Conservation (phyloP, 2,797 vertebrate species). For the Limosa lapponica region DNA sequence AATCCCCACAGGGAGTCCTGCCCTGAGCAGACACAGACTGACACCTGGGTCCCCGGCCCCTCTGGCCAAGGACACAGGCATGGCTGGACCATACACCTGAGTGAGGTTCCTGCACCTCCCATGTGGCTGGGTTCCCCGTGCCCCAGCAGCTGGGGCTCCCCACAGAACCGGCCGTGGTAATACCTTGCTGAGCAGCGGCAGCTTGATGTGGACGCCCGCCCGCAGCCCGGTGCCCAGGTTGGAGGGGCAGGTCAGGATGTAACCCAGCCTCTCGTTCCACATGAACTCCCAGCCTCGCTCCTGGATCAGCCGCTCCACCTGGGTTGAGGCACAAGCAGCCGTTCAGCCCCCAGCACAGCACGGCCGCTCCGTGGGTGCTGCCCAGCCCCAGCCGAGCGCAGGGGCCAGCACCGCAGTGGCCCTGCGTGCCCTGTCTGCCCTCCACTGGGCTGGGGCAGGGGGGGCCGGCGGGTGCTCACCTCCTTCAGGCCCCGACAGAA, state of each 20-base stretch:
- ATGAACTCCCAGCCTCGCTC: slow-evolving; percentile 99
- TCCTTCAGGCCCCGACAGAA: slow-evolving; percentile 95
- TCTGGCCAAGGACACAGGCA: neutral
- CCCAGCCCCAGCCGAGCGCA: accelerated
- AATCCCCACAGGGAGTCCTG: neutral
- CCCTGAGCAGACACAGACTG: neutral
- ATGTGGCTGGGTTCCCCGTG: accelerated
- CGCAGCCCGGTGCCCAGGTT: slow-evolving; percentile 97
- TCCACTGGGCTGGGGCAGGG: neutral
- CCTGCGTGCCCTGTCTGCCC: neutral
- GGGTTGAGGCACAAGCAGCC: neutral
- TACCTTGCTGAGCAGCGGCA: slow-evolving; percentile 94
- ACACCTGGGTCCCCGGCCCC: accelerated
- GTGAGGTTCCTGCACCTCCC: accelerated
- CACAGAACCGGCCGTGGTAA: neutral
- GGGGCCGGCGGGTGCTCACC: slow-evolving; percentile 62
- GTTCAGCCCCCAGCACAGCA: accelerated
- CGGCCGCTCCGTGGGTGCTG: neutral
- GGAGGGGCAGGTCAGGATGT: slow-evolving; percentile 95
- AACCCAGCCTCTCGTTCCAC: slow-evolving; percentile 96
- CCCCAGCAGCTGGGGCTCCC: neutral
- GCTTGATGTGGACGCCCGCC: slow-evolving; percentile 94
- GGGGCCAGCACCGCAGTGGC: neutral
- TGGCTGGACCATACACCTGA: accelerated
- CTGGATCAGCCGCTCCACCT: slow-evolving; percentile 95